Evolutionary conservation across 2,888 invertebrate species (phyloP).

Genomic region (Drosophila greeni): DNA sequence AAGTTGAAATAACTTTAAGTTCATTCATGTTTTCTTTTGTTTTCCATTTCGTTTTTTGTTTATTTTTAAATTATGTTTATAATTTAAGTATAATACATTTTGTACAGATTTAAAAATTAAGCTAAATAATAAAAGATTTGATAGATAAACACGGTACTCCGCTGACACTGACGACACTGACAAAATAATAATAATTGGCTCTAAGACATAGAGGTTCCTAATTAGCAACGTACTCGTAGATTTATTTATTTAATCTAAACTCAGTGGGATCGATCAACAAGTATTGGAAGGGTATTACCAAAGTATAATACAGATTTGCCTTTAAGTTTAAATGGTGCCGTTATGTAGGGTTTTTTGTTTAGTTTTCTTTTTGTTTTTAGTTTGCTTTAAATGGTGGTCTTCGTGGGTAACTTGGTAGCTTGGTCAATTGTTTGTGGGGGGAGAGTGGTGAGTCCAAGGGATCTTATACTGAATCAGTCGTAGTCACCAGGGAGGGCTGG

Average conservation of each 20-base stretch:
- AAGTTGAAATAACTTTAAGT: conserved; percentile 62
- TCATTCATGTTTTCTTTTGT: conserved; percentile 44
- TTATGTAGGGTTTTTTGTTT: conserved; percentile 4
- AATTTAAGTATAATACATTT: conserved; percentile 78
- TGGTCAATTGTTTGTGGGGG: conserved; percentile 57
- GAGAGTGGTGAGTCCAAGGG: conserved; percentile 14
- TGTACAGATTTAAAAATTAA: conserved; percentile 77
- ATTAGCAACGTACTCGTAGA: conserved; percentile 26
- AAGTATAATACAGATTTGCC: conserved; percentile 49
- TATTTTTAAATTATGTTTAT: conserved; percentile 64
- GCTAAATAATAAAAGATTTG: conserved; percentile 56
- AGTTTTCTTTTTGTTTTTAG: neutral
- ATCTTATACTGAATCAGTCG: conserved; percentile 24
- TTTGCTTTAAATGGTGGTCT: conserved; percentile 48
- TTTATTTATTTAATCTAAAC: conserved; percentile 24
- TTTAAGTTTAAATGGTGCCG: conserved; percentile 39
- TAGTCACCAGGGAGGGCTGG: conserved; percentile 21
- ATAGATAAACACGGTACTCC: conserved; percentile 40
- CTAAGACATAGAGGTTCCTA: conserved; percentile 45
- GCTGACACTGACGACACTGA: conserved; percentile 45
- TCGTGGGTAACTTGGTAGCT: conserved; percentile 65
- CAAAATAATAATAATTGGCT: conserved; percentile 43
- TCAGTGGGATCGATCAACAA: conserved; percentile 41
- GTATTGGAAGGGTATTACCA: conserved; percentile 53
- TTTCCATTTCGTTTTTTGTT: conserved; percentile 23